These are phyloP conservation scores for Anguilla marmorata DNA, from an alignment of 2,797 vertebrate species.

Conservation along the genomic window DNA sequence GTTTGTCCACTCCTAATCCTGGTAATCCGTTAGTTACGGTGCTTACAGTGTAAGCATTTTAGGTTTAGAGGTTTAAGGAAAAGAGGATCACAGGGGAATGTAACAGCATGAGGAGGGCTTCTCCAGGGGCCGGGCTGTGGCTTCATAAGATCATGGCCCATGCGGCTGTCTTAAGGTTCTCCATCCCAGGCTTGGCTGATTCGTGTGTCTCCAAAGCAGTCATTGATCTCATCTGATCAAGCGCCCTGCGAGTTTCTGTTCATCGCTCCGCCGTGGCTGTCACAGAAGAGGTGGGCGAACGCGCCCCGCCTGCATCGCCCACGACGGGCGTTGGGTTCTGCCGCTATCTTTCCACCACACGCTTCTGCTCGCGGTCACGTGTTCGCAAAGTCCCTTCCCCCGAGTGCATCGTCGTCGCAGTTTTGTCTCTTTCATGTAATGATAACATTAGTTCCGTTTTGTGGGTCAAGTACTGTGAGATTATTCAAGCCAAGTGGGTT, in stretches of 20 bases:
- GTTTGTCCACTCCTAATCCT: slow-evolving; percentile 63
- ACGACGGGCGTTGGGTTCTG: background rate
- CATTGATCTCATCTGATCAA: slow-evolving; percentile 22
- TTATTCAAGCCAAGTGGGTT: slow-evolving; percentile 15
- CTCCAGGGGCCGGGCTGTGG: slow-evolving; percentile 40
- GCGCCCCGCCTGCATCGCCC: background rate
- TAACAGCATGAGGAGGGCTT: slow-evolving; percentile 28
- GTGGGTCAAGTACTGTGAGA: background rate
- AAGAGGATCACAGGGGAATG: slow-evolving; percentile 51
- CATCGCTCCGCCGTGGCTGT: background rate
- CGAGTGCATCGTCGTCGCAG: background rate
- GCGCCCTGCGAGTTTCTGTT: background rate
- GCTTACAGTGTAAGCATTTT: slow-evolving; percentile 49
- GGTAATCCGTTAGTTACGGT: slow-evolving; percentile 63
- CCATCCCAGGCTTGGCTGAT: slow-evolving; percentile 25
- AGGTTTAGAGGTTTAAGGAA: slow-evolving; percentile 53
- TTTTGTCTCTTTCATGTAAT: slow-evolving; percentile 9
- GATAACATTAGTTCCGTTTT: slow-evolving; percentile 5
- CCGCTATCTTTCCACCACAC: background rate
- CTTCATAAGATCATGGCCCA: slow-evolving; percentile 57
- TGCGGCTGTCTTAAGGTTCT: slow-evolving; percentile 37
- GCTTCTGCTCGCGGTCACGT: background rate
- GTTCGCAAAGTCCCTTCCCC: background rate
- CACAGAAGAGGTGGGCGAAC: background rate
- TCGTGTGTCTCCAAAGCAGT: slow-evolving; percentile 11